phyloP scores from a whole-genome alignment of 2,797 vertebrate species.

The Antrozous pallidus region DNA sequence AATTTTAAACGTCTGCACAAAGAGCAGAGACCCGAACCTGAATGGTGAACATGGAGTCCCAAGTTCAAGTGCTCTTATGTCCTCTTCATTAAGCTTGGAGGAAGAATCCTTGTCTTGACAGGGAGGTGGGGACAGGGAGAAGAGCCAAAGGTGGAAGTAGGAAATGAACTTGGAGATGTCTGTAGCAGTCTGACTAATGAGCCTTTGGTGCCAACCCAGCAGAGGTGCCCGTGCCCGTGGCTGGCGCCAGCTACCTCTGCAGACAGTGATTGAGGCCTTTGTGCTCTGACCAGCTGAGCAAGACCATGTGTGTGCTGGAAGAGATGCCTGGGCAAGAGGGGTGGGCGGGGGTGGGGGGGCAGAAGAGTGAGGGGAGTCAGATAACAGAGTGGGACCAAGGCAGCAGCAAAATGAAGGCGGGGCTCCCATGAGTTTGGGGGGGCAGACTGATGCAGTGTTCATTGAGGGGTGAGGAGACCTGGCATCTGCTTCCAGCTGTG shows the following conservation, averaged over 20 bases:
- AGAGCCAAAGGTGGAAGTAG: constrained; percentile 61
- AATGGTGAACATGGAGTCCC: neutral
- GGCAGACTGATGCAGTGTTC: rapidly evolving
- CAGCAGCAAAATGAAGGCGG: neutral
- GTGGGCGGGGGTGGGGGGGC: no score
- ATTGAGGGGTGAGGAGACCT: neutral
- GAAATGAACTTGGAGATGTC: constrained; percentile 64
- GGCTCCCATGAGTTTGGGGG: no score
- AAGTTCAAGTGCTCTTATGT: constrained; percentile 19
- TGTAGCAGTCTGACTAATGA: constrained; percentile 56
- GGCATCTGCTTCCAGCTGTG: neutral
- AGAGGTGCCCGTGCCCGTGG: neutral
- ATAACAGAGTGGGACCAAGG: neutral
- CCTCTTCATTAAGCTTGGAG: constrained; percentile 40
- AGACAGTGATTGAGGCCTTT: constrained; percentile 63
- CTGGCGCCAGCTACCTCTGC: constrained; percentile 42
- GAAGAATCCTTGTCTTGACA: constrained; percentile 43
- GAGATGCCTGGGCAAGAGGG: neutral
- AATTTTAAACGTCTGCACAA: neutral
- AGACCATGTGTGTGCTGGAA: neutral
- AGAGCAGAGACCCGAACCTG: neutral
- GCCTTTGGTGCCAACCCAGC: constrained; percentile 48
- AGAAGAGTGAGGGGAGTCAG: neutral
- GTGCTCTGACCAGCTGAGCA: neutral
- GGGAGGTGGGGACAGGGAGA: constrained; percentile 37